Conservation (phyloP, 1,140 invertebrate species). For the Atta texana region DNA sequence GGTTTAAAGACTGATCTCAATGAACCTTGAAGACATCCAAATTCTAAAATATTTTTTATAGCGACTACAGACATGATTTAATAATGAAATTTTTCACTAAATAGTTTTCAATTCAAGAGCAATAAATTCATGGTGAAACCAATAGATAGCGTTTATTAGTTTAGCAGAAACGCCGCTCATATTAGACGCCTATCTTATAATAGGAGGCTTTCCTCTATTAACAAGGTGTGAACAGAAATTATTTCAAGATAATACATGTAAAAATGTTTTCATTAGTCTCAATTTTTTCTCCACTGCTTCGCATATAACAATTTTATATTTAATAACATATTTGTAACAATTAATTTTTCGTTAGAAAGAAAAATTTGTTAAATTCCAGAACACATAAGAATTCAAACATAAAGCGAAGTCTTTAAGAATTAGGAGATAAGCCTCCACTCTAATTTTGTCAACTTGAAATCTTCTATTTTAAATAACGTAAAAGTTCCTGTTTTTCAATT, state of each 20-base stretch:
- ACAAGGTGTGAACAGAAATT: not conserved
- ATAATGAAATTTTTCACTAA: too few species aligned
- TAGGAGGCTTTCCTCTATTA: not conserved
- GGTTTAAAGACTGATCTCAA: too few species aligned
- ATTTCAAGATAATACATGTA: not conserved
- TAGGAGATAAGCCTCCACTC: not conserved
- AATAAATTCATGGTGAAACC: too few species aligned
- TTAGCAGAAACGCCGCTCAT: too few species aligned
- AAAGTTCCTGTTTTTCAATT: slow-evolving; percentile 16
- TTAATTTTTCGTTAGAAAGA: not conserved
- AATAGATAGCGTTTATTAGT: too few species aligned
- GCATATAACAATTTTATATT: not conserved
- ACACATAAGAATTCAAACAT: not conserved
- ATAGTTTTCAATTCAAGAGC: too few species aligned
- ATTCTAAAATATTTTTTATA: too few species aligned
- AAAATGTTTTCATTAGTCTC: not conserved
- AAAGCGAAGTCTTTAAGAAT: not conserved
- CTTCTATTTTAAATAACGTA: not conserved
- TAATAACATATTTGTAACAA: not conserved
- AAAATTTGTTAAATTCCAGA: not conserved
- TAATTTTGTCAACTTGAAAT: slow-evolving; percentile 6
- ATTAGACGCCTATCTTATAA: too few species aligned
- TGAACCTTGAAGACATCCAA: too few species aligned
- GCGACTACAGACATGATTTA: too few species aligned
- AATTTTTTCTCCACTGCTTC: not conserved